A percentile compares a stretch with the other conserved stretches of the same genome.
phyloP scores from a whole-genome alignment of 1,140 invertebrate genomes.

The Holcopasites calliopsidis region DNA sequence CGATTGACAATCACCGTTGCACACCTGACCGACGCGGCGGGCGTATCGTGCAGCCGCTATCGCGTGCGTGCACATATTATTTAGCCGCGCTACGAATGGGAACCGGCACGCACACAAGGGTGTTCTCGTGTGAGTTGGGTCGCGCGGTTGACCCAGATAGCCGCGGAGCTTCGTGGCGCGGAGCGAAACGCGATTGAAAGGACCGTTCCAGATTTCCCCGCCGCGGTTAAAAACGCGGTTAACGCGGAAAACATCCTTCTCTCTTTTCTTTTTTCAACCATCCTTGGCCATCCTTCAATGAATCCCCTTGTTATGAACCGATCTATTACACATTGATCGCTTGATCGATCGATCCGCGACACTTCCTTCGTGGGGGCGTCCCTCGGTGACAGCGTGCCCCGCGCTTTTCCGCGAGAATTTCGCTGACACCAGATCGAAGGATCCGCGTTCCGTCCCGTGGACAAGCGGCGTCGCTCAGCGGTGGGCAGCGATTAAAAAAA shows the following conservation, averaged over 20 bases:
- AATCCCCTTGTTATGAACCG: no score
- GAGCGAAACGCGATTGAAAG: conserved; percentile 49
- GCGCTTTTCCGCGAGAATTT: neutral
- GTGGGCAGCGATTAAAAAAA: conserved; percentile 30
- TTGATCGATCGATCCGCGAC: no score
- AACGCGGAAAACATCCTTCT: no score
- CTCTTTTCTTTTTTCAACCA: no score
- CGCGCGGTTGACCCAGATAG: conserved; percentile 61
- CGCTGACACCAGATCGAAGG: neutral
- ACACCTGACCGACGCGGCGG: conserved; percentile 18
- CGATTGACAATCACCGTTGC: conserved; percentile 14
- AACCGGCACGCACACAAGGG: conserved; percentile 28
- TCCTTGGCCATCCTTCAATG: no score
- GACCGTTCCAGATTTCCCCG: conserved; percentile 34
- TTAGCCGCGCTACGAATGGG: neutral
- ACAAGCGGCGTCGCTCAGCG: conserved; percentile 1
- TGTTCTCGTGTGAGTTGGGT: conserved; percentile 56
- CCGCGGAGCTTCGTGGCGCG: conserved; percentile 29
- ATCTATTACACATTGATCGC: no score
- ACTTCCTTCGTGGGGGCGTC: no score
- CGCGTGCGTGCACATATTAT: neutral
- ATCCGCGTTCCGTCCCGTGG: neutral
- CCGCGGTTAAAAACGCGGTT: conserved; percentile 33
- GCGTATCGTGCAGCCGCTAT: conserved; percentile 16
- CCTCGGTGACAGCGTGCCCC: neutral